Base-by-base conservation (phyloP, 2,113 vertebrate species). In the Limnothrissa miodon region DNA sequence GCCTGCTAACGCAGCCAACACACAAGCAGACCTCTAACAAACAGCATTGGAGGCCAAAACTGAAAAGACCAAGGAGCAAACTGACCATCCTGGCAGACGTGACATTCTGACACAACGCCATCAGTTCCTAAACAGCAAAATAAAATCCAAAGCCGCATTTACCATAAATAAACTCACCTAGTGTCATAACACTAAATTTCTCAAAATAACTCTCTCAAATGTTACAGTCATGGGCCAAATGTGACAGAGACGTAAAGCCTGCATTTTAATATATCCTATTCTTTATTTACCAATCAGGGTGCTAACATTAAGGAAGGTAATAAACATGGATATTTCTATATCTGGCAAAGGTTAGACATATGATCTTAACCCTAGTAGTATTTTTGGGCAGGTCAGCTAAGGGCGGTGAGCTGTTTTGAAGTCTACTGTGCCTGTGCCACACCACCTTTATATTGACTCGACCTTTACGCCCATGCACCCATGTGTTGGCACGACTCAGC, bases 401-500 rank as follows among this genome's bases (percentile, higher is more conserved):
- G 23, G 7, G 25, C 56, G 9, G 23, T 9, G 51, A 8, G n/a
- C 59, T 62, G 59, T 13, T 62, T 13, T 29, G 59, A 39, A 33
- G 33, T 74, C 29, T 4, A 33, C 29, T 10, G 33, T 10, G 29
- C 13, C 29, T 36, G 29, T 39, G 66, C 33, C 66, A 13, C 15
- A 13, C 25, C 6, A 25, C 25, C n/a, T n/a, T n/a, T 11, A 70
- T 13, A 33, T 70, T 29, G 29, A 70, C 62, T 74, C 66, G 33
- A 74, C 66, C 66, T 15, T 36, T 36, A 74, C 66, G 66, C 66
- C 66, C 66, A 74, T 39, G 66, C 15, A 10, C 66, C 66, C 66
- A 74, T 39, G 66, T 36, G 29, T 29, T 36, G 66, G 66, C 10
- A 33, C 25, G 29, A 39, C 11, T 15, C 2, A 19, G 66, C 11